phyloP scores from a whole-genome alignment of 2,113 vertebrate species.

The Glaucidium brasilianum region DNA sequence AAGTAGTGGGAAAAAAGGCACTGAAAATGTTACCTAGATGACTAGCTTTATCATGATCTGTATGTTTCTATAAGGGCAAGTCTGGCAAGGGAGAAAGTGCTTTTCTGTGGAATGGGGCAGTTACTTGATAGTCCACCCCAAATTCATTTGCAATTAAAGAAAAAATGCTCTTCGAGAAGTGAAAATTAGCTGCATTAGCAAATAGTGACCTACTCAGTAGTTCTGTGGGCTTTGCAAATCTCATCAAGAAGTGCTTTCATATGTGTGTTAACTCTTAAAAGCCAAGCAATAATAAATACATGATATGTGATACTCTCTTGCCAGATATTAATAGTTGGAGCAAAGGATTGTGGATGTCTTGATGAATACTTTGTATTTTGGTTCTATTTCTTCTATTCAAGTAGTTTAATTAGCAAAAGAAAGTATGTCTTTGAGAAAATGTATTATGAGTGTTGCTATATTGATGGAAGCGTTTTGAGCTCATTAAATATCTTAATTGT shows the following conservation, averaged over 20 bases:
- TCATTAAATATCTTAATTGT: neutral
- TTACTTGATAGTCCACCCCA: neutral
- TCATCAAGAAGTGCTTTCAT: neutral
- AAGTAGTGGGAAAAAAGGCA: neutral
- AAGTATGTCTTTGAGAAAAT: neutral
- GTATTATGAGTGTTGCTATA: neutral
- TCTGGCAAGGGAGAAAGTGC: neutral
- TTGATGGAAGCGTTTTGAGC: neutral
- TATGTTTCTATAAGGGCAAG: neutral
- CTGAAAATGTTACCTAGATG: neutral
- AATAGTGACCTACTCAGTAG: neutral
- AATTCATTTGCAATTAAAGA: neutral
- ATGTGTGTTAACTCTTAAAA: neutral
- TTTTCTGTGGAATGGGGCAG: neutral
- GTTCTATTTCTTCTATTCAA: neutral
- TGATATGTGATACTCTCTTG: neutral
- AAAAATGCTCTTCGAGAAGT: neutral
- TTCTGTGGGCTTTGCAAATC: neutral
- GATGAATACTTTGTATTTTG: neutral
- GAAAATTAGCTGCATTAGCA: neutral
- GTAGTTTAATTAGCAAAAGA: neutral
- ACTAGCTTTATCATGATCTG: neutral
- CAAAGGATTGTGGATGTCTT: neutral
- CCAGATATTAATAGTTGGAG: neutral
- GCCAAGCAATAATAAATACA: neutral